These are phyloP conservation scores for Bibio marci DNA, from an alignment of 2,888 invertebrate genomes.

Conservation along the genomic window DNA sequence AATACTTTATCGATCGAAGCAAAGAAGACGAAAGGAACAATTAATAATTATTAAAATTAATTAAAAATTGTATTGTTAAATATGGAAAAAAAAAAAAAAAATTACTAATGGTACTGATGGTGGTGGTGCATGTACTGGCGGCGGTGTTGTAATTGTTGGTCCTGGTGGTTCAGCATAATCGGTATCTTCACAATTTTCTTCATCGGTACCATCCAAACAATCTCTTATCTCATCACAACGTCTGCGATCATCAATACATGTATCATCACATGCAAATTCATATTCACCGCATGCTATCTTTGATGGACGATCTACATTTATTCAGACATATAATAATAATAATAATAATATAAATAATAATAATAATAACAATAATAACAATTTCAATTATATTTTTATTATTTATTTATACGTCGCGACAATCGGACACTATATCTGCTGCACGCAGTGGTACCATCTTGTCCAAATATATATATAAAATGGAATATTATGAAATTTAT, in stretches of 20 bases:
- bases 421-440: too few species aligned
- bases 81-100: too few species aligned
- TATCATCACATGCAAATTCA: slow-evolving; percentile 31
- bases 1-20: neutral
- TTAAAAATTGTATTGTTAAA: too few species aligned
- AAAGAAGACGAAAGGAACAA: neutral
- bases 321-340: too few species aligned
- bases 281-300: slow-evolving; percentile 14
- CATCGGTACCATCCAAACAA: slow-evolving; percentile 45
- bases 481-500: too few species aligned
- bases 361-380: too few species aligned
- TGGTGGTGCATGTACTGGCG: slow-evolving; percentile 3
- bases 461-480: too few species aligned
- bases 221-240: slow-evolving; percentile 42
- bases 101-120: slow-evolving; percentile 4
- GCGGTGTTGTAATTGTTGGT: neutral
- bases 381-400: too few species aligned
- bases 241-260: slow-evolving; percentile 40
- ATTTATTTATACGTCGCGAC: too few species aligned
- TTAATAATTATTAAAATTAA: neutral
- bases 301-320: too few species aligned
- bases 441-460: too few species aligned
- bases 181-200: slow-evolving; percentile 21
- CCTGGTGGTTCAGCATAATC: slow-evolving; percentile 1
- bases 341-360: too few species aligned